Evolutionary conservation across 1,140 invertebrate genomes (phyloP), one percentile per base, ranked within the genome.

Genomic region (Camponotus vicinus): DNA sequence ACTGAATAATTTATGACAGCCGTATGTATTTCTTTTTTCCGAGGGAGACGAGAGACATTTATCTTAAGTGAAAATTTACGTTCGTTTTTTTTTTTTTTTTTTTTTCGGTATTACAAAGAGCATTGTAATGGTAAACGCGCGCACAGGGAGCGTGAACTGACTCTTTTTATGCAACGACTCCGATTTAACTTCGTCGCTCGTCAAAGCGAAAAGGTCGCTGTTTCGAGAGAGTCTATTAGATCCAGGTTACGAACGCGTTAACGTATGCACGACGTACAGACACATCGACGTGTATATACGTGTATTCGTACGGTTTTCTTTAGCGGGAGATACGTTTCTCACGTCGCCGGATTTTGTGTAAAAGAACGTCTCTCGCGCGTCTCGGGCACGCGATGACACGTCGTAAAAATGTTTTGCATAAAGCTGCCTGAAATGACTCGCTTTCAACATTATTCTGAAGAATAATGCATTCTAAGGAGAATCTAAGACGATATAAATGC

Each of bases 361-460:
- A 21, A 78, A 66, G 34, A 18, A 52, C 42, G 42, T 79, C 61
- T 67, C 18, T 79, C 18, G 49, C 49, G 27, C 27, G 27, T 27
- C 27, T 27, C 27, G 9, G 11, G 0, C 57, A 9, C 76, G n/a
- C 76, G 32, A 79, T 79, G 34, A 79, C 59, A 18, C 52, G 61
- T 37, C 76, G 45, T 79, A 79, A 79, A 79, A 79, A 52, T 79
- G 32, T 40, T 52, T 52, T 67, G 66, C 61, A 79, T 67, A 67
- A 79, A 67, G 32, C 76, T 18, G 32, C n/a, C 32, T 42, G 42
- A 79, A 37, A 49, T 52, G 32, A 37, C 21, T 32, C 42, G 3
- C 15, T 55, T 69, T 80, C 37, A 27, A 4, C 15, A 15, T 27
- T 27, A 27, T 79, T 57, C 8, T 55, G 21, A 78, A 49, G 76